Percentiles rank a stretch among this genome's conserved stretches.
Conservation (phyloP, 2,113 vertebrate genomes). For the Thunnus thynnus region DNA sequence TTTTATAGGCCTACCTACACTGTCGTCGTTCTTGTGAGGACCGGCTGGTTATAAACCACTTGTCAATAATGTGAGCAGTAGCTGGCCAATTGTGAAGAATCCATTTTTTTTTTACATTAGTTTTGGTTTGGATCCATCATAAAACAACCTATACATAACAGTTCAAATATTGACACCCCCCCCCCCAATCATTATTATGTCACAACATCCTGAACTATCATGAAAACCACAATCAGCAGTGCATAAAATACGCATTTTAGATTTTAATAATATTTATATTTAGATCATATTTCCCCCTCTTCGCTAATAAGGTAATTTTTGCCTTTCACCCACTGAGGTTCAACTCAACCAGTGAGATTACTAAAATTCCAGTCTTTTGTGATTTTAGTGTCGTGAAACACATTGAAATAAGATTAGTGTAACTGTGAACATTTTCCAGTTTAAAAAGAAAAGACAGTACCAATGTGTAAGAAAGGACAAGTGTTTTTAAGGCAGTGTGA, state of each 20-base stretch:
- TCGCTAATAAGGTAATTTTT: too few species aligned
- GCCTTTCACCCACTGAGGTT: background rate
- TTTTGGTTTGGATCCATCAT: background rate
- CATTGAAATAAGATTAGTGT: background rate
- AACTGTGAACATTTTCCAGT: background rate
- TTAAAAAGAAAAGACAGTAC: background rate
- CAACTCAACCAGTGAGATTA: background rate
- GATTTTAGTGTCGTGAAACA: background rate
- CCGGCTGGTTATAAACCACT: too few species aligned
- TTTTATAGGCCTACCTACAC: too few species aligned
- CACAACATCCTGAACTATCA: too few species aligned
- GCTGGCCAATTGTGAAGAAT: too few species aligned
- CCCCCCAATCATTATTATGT: too few species aligned
- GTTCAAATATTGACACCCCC: background rate
- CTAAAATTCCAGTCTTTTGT: background rate
- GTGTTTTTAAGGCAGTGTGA: slow-evolving; percentile 20
- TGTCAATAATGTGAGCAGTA: background rate
- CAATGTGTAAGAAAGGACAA: too few species aligned
- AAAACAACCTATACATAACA: background rate
- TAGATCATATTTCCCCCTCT: too few species aligned
- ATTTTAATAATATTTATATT: background rate
- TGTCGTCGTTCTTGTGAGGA: too few species aligned
- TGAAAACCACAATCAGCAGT: too few species aligned
- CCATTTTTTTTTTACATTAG: background rate
- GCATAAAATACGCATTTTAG: too few species aligned